Evolutionary conservation across 2,888 invertebrate genomes (phyloP).

Genomic region (Odontocolon sp.): DNA sequence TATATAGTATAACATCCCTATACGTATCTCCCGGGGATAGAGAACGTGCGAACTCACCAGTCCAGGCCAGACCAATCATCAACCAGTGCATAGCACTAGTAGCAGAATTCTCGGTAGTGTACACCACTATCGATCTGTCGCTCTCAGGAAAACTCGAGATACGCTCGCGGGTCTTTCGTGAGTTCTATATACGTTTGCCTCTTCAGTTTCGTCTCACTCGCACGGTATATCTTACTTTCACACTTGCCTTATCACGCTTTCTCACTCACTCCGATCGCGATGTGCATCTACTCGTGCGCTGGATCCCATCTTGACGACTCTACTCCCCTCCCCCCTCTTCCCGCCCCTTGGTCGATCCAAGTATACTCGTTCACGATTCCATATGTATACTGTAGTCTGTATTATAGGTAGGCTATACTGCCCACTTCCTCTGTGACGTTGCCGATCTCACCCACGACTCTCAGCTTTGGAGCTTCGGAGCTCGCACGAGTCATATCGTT

Average conservation of each 20-base stretch:
- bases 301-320: conserved; percentile 61
- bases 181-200: conserved; percentile 1
- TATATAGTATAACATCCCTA: neutral
- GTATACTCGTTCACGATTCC: neutral
- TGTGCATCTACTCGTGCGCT: conserved; percentile 61
- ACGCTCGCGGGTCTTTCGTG: neutral
- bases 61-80: neutral
- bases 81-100: neutral
- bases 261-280: conserved; percentile 23
- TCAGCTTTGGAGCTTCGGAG: neutral
- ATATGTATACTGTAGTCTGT: neutral
- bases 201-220: neutral
- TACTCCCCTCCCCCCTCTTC: neutral
- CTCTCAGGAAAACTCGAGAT: conserved; percentile 37
- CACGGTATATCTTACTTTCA: neutral
- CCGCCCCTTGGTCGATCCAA: neutral
- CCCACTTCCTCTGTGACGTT: conserved; percentile 6
- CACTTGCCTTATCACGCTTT: conserved; percentile 17
- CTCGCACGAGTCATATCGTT: neutral
- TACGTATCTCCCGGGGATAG: conserved; percentile 18
- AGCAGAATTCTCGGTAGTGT: conserved; percentile 21
- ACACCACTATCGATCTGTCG: conserved; percentile 38
- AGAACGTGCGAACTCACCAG: conserved; percentile 7
- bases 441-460: neutral
- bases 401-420: neutral